These are phyloP conservation scores for Crenuchus spilurus DNA, from an alignment of 2,797 vertebrate species.

Conservation along the genomic window DNA sequence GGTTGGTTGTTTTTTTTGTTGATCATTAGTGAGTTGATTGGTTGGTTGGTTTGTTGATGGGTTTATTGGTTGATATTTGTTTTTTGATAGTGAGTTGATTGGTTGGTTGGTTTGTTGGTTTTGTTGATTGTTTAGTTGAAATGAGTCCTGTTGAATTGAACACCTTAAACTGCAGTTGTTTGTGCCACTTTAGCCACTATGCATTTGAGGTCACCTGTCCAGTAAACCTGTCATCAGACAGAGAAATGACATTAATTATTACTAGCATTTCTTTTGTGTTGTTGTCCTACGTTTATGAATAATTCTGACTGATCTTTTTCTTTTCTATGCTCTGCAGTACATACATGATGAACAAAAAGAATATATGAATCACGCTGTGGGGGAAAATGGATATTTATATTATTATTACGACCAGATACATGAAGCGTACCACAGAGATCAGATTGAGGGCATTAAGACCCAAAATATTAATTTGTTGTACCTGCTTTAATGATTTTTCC, in stretches of 20 bases:
- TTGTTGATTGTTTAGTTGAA: background rate
- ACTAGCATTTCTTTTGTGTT: background rate
- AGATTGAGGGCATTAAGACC: no score
- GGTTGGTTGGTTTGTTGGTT: background rate
- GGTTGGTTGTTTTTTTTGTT: no score
- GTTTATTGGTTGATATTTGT: no score
- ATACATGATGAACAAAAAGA: background rate
- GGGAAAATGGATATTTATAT: background rate
- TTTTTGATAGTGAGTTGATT: no score
- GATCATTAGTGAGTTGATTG: no score
- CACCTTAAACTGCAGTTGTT: background rate
- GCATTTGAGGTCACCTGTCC: slow-evolving; percentile 1
- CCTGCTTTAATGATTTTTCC: slow-evolving; percentile 1
- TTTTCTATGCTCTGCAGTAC: background rate
- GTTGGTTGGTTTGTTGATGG: no score
- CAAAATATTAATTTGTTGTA: no score
- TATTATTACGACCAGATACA: no score
- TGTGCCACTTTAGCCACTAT: slow-evolving; percentile 10
- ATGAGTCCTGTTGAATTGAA: background rate
- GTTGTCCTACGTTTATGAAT: background rate
- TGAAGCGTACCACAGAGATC: no score
- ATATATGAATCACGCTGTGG: background rate
- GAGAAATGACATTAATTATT: background rate
- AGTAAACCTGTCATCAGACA: background rate
- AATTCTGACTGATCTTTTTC: background rate